phyloP scores from a whole-genome alignment of 2,797 vertebrate genomes.

The Naso thynnoides region DNA sequence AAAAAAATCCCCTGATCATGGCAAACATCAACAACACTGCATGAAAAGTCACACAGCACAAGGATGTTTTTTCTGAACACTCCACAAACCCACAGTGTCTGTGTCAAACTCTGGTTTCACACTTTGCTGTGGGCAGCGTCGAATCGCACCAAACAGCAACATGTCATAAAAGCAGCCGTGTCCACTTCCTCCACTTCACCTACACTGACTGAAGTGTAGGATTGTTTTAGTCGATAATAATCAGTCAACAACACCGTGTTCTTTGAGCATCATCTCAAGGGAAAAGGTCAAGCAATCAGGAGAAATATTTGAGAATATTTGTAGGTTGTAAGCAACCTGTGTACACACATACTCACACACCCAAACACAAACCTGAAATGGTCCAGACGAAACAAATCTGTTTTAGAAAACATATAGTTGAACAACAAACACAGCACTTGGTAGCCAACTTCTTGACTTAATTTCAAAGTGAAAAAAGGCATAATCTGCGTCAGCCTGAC shows the following conservation, averaged over 20 bases:
- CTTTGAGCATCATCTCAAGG: constrained; percentile 37
- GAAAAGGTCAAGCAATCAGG: constrained; percentile 30
- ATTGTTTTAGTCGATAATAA: constrained; percentile 39
- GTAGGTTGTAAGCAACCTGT: constrained; percentile 54
- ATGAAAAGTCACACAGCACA: constrained; percentile 1
- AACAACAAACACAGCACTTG: constrained; percentile 63
- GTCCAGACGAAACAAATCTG: constrained; percentile 54
- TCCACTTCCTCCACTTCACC: constrained; percentile 13
- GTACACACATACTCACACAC: constrained; percentile 50
- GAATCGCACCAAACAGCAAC: constrained; percentile 6
- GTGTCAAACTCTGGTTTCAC: constrained; percentile 15
- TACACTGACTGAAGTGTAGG: constrained; percentile 32
- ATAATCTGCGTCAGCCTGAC: constrained; percentile 50
- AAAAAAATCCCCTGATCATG: constrained; percentile 33
- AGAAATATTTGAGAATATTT: constrained; percentile 31
- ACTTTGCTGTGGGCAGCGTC: constrained; percentile 2
- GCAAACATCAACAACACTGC: constrained; percentile 24
- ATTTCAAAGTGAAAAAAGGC: constrained; percentile 59
- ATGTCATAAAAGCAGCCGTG: not conserved
- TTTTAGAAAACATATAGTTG: constrained; percentile 55
- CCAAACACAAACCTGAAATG: constrained; percentile 62
- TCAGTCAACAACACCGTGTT: constrained; percentile 42
- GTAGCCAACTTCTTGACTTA: constrained; percentile 49
- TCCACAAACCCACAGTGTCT: constrained; percentile 16
- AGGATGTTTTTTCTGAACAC: not conserved